These are phyloP conservation scores for Hesperia comma DNA, from an alignment of 2,888 invertebrate species.

Conservation along the genomic window DNA sequence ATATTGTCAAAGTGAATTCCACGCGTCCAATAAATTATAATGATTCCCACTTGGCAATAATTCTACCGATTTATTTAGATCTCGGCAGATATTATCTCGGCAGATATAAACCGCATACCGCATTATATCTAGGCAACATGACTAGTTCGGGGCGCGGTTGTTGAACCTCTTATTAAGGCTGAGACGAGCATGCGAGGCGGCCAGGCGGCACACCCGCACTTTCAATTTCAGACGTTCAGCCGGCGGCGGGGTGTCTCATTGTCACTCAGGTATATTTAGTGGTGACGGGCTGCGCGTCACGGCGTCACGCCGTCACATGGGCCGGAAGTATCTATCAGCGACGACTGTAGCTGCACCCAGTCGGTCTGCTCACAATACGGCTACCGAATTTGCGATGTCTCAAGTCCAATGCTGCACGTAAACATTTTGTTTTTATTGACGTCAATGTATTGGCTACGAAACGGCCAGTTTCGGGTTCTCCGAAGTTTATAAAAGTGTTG, in stretches of 20 bases:
- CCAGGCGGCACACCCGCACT: conserved; percentile 49
- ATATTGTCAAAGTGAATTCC: conserved; percentile 84
- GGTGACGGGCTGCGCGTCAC: conserved; percentile 50
- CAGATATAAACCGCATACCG: conserved; percentile 80
- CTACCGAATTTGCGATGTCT: conserved; percentile 40
- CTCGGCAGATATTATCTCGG: conserved; percentile 77
- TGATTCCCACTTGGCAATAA: conserved; percentile 83
- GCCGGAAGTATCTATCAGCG: conserved; percentile 70
- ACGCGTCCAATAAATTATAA: conserved; percentile 81
- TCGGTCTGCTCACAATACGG: conserved; percentile 11
- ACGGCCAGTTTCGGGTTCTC: conserved; percentile 3
- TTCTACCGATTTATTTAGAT: conserved; percentile 83
- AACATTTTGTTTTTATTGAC: conserved; percentile 44
- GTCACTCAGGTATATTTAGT: conserved; percentile 69
- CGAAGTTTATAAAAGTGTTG: conserved; percentile 2
- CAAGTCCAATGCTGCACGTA: conserved; percentile 44
- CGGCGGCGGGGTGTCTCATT: conserved; percentile 69
- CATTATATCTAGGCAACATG: conserved; percentile 75
- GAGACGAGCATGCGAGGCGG: conserved; percentile 52
- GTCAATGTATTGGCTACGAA: conserved; percentile 31
- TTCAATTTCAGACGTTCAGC: conserved; percentile 59
- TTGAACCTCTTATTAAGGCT: conserved; percentile 76
- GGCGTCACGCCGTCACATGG: conserved; percentile 43
- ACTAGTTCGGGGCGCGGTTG: conserved; percentile 68
- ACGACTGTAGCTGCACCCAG: conserved; percentile 23